phyloP scores from a whole-genome alignment of 2,888 invertebrate species.

The Xestia ashworthii region DNA sequence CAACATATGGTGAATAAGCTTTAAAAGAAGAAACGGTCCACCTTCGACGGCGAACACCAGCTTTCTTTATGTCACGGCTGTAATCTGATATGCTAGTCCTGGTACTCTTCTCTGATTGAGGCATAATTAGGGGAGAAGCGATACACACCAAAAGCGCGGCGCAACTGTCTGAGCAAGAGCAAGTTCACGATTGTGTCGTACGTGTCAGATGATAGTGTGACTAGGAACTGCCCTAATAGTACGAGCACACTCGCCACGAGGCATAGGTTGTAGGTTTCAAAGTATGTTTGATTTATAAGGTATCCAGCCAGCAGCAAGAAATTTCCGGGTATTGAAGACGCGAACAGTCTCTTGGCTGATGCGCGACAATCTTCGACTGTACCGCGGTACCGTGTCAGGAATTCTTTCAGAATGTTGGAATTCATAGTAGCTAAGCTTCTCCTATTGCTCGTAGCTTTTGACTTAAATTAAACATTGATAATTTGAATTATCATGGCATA shows the following conservation, averaged over 20 bases:
- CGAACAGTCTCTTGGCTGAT: slow-evolving; percentile 55
- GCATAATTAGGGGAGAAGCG: slow-evolving; percentile 73
- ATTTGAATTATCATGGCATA: neutral
- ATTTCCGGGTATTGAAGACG: slow-evolving; percentile 69
- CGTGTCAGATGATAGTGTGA: slow-evolving; percentile 68
- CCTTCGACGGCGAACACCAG: neutral
- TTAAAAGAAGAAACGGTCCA: slow-evolving; percentile 53
- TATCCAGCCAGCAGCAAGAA: slow-evolving; percentile 71
- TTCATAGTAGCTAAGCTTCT: slow-evolving; percentile 59
- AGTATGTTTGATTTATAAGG: slow-evolving; percentile 64
- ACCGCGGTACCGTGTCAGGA: slow-evolving; percentile 46
- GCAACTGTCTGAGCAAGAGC: slow-evolving; percentile 56
- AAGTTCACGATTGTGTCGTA: slow-evolving; percentile 64
- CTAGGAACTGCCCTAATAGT: slow-evolving; percentile 69
- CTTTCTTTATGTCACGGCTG: neutral
- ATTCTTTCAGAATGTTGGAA: slow-evolving; percentile 59
- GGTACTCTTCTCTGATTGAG: slow-evolving; percentile 73
- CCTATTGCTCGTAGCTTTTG: slow-evolving; percentile 36
- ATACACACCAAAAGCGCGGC: slow-evolving; percentile 64
- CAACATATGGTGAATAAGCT: slow-evolving; percentile 78
- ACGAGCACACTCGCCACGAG: slow-evolving; percentile 67
- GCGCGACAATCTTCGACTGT: slow-evolving; percentile 52
- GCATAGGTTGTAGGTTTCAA: slow-evolving; percentile 53
- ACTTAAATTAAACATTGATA: neutral
- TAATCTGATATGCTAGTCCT: slow-evolving; percentile 36